phyloP scores from a whole-genome alignment of 2,888 invertebrate species.

The Diadegma fenestrale region DNA sequence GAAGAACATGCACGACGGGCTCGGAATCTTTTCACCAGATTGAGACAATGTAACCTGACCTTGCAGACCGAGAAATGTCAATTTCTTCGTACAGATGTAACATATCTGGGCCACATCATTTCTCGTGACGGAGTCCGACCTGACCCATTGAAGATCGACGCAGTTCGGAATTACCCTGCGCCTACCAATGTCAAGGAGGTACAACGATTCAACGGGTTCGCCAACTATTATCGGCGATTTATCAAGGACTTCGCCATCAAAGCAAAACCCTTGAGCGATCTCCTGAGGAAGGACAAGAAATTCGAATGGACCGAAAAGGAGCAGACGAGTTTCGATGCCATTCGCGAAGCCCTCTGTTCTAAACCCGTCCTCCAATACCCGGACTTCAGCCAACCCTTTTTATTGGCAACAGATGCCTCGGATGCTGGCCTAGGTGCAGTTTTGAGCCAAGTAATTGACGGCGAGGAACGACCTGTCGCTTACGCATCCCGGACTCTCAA shows the following conservation, averaged over 20 bases:
- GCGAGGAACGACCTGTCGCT: background rate
- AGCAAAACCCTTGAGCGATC: conserved; percentile 8
- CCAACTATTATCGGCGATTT: background rate
- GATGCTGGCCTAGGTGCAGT: conserved; percentile 10
- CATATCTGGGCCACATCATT: conserved; percentile 7
- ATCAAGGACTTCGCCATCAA: background rate
- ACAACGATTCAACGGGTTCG: background rate
- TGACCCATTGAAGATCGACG: background rate
- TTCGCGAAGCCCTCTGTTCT: conserved; percentile 1
- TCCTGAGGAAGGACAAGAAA: background rate
- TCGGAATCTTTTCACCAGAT: background rate
- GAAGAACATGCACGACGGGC: background rate
- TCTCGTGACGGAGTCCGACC: background rate
- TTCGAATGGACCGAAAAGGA: conserved; percentile 21
- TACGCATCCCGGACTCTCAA: background rate
- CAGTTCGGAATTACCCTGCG: background rate
- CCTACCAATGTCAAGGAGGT: background rate
- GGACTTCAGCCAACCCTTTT: conserved; percentile 6
- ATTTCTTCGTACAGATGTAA: conserved; percentile 5
- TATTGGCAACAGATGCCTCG: conserved; percentile 1
- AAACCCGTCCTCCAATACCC: conserved; percentile 16
- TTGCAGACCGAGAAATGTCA: conserved; percentile 13
- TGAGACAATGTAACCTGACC: background rate
- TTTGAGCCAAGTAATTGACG: background rate
- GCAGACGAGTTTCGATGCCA: background rate